phyloP scores from a whole-genome alignment of 2,113 vertebrate species.

The Butorides virescens region DNA sequence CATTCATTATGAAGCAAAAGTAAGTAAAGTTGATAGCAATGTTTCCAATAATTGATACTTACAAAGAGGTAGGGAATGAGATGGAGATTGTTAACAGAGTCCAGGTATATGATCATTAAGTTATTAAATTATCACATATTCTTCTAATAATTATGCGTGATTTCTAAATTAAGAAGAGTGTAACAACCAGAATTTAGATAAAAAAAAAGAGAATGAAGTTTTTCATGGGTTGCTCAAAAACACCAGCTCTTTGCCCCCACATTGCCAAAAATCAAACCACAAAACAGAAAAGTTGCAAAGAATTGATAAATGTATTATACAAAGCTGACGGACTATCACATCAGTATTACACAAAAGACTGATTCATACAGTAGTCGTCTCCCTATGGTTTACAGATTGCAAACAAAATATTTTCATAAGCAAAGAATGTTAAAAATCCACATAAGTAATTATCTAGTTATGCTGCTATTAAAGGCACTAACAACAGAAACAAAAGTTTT shows the following conservation, averaged over 20 bases:
- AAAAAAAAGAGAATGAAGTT: neutral
- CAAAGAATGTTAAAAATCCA: slow-evolving; percentile 31
- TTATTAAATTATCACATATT: neutral
- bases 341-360: neutral
- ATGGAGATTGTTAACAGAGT: neutral
- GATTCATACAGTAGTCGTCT: neutral
- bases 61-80: neutral
- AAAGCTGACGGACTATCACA: neutral
- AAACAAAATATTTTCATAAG: neutral
- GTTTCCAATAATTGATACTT: neutral
- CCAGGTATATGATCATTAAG: neutral
- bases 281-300: neutral
- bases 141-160: neutral
- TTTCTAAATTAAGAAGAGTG: neutral
- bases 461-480: neutral
- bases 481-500: neutral
- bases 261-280: neutral
- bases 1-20: neutral
- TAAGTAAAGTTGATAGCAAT: neutral
- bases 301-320: neutral
- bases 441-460: neutral
- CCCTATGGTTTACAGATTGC: neutral
- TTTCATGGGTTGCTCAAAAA: neutral
- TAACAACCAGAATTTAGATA: neutral
- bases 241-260: neutral